Evolutionary conservation across 1,140 invertebrate species (phyloP), one percentile per base, ranked within the genome.

Genomic region (Phocides pigmalion): DNA sequence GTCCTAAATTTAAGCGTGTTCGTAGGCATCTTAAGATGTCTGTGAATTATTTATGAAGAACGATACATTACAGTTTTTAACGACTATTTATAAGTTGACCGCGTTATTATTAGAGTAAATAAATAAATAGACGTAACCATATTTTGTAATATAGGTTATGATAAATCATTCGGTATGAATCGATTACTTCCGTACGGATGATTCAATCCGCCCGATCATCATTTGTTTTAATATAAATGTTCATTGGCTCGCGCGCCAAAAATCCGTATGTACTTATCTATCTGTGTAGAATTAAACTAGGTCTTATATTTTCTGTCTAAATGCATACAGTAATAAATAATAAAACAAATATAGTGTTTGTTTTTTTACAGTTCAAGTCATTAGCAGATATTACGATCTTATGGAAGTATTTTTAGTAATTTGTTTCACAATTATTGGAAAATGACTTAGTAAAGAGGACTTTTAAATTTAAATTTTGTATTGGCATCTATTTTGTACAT

Each of bases 131-230:
- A n/a, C 11, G 12, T 42, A 39, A 37, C 9, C 14, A 35, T 44
- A 44, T 44, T 44, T 46, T 58, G n/a, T n/a, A n/a, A 58, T 58
- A 11, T 58, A 32, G 20, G 20, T 58, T 44, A 42, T 58, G 19
- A 44, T 58, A 58, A 44, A 58, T 58, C 54, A 58, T 32, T 58
- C 20, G 20, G 54, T 44, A 44, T 46, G 54, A 44, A 58, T 28
- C 54, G 28, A 58, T 58, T 58, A 58, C 41, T 58, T 58, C 54
- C 54, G 54, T 44, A 19, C 54, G 39, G 39, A 58, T 58, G 54
- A 58, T 44, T 58, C 54, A 58, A 58, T 58, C 41, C 20, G 54
- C 14, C 41, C 39, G 54, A 58, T 58, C 35, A 15, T 54, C 53
- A 58, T 58, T 42, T 58, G 54, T 58, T 58, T 58, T 22, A 54